Conservation (phyloP, 92 coral and sea anemone species). For the Scolanthus callimorphus region DNA sequence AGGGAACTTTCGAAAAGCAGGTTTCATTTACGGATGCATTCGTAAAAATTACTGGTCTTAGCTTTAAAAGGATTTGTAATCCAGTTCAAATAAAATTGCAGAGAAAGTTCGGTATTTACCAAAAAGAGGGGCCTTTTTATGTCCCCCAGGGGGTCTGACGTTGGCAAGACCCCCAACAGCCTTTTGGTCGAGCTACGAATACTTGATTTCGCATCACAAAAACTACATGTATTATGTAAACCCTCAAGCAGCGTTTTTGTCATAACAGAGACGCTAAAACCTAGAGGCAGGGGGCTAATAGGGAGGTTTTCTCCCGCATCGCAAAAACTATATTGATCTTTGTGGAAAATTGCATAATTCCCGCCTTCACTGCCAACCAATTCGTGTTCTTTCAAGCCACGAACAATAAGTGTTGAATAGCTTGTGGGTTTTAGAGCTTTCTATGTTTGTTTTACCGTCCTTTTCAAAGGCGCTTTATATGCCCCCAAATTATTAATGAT, state of each 20-base stretch:
- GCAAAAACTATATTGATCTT: not conserved
- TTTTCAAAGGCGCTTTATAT: not conserved
- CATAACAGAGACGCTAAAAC: slow-evolving; percentile 29
- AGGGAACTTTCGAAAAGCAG: not conserved
- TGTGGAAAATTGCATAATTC: not conserved
- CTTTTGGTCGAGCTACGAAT: slow-evolving; percentile 22
- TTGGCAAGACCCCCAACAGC: slow-evolving; percentile 17
- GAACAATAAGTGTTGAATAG: not conserved
- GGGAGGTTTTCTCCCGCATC: slow-evolving; percentile 6
- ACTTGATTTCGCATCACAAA: slow-evolving; percentile 32
- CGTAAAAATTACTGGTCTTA: too few relatives aligned
- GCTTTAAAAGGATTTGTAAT: not conserved
- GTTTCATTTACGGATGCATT: too few relatives aligned
- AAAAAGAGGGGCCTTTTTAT: slow-evolving; percentile 1
- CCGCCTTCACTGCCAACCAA: not conserved
- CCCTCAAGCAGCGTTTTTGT: slow-evolving; percentile 40
- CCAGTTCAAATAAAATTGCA: not conserved
- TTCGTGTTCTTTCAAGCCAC: not conserved
- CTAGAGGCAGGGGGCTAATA: slow-evolving; percentile 21
- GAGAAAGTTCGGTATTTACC: not conserved
- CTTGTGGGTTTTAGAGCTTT: not conserved
- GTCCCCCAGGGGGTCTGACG: slow-evolving; percentile 4
- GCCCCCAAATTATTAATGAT: too few relatives aligned
- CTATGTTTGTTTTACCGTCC: not conserved
- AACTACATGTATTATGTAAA: slow-evolving; percentile 54